Percentiles rank a stretch among this genome's conserved stretches.
phyloP scores from a whole-genome alignment of 2,888 invertebrate genomes.

The Rhodophaea formosa region DNA sequence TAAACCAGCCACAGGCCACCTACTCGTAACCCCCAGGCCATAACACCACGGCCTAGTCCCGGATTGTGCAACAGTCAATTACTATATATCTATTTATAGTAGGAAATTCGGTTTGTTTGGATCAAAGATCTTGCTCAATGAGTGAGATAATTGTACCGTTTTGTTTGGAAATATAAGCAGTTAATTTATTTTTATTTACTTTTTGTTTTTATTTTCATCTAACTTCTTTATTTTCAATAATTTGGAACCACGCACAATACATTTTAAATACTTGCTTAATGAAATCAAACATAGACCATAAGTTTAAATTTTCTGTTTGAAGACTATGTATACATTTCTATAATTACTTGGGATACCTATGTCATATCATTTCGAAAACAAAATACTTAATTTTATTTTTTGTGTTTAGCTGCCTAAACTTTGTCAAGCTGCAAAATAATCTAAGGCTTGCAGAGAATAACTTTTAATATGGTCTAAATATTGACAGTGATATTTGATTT shows the following conservation, averaged over 20 bases:
- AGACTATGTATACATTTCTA: no score
- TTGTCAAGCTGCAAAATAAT: no score
- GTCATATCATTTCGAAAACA: no score
- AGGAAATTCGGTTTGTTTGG: conserved; percentile 45
- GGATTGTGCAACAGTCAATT: conserved; percentile 68
- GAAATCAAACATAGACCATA: no score
- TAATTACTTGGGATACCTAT: no score
- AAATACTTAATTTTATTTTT: no score
- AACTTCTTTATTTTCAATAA: not conserved
- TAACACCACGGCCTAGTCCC: conserved; percentile 38
- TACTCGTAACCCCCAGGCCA: conserved; percentile 26
- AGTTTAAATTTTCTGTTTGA: no score
- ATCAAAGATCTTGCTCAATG: conserved; percentile 45
- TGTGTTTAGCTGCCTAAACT: no score
- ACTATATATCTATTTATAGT: conserved; percentile 50
- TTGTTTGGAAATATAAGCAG: conserved; percentile 49
- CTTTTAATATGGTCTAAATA: no score
- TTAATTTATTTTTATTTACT: conserved; percentile 32
- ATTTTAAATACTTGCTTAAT: not conserved
- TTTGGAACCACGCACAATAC: no score
- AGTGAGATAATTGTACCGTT: conserved; percentile 52
- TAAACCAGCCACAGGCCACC: conserved; percentile 36
- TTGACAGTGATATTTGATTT: no score
- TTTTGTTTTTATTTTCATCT: conserved; percentile 23
- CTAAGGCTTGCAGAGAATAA: no score